These are phyloP conservation scores for Blera fallax DNA, from an alignment of 2,888 invertebrate species.

Conservation along the genomic window DNA sequence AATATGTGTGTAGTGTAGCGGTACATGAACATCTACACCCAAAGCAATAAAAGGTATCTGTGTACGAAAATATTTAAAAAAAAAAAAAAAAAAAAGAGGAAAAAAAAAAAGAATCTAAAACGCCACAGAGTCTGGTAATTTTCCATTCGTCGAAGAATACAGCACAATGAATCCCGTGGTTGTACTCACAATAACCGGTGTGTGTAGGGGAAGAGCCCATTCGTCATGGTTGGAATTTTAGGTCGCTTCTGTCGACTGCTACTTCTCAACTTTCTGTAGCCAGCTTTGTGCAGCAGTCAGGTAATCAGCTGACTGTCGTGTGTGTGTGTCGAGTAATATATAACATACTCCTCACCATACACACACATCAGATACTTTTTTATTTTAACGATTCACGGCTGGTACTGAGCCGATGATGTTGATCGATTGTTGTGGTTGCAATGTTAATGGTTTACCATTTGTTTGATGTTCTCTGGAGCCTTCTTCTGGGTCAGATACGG, in stretches of 20 bases:
- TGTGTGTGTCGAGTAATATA: background rate
- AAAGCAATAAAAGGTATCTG: background rate
- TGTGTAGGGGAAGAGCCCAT: background rate
- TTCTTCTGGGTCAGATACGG: background rate
- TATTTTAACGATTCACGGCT: background rate
- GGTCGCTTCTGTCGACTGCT: background rate
- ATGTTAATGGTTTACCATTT: background rate
- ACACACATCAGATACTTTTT: background rate
- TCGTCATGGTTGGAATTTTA: background rate
- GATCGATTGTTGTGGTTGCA: background rate
- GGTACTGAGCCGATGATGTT: background rate
- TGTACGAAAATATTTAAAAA: background rate
- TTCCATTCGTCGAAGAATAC: constrained; percentile 36
- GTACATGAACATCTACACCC: background rate
- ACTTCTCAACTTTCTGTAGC: background rate
- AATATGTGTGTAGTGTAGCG: too few relatives aligned
- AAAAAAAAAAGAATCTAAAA: background rate
- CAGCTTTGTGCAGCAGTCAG: background rate
- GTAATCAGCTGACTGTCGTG: constrained; percentile 9
- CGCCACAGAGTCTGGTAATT: constrained; percentile 47
- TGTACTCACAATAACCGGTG: background rate
- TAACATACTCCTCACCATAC: too few relatives aligned
- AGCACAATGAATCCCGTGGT: background rate
- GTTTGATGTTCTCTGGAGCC: background rate
- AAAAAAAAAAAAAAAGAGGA: background rate